Conservation (phyloP, 1,140 invertebrate species). For the Sminthurides bifidus region DNA sequence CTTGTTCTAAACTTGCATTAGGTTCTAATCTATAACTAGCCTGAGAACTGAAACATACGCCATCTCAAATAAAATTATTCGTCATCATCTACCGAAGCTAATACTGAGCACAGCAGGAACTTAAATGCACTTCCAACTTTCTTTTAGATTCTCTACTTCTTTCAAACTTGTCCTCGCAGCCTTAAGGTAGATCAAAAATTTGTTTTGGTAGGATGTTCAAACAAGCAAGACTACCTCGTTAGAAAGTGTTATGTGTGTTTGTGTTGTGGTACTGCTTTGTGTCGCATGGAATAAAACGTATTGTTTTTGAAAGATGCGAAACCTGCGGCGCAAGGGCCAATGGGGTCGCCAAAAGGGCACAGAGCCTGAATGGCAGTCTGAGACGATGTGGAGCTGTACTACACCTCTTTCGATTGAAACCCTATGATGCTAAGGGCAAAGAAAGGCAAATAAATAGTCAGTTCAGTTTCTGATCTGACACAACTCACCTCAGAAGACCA, state of each 20-base stretch:
- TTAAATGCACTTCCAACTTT: too few species aligned
- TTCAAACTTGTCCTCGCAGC: too few species aligned
- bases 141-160: too few species aligned
- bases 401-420: conserved; percentile 32
- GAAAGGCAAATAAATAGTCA: conserved; percentile 32
- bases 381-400: conserved; percentile 32
- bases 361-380: conserved; percentile 29
- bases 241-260: conserved; percentile 14
- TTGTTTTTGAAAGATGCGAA: conserved; percentile 31
- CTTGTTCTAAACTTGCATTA: too few species aligned
- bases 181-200: too few species aligned
- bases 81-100: too few species aligned
- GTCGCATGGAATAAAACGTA: conserved; percentile 17
- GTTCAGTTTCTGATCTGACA: conserved; percentile 32
- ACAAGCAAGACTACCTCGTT: too few species aligned
- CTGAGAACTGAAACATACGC: too few species aligned
- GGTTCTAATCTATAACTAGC: too few species aligned
- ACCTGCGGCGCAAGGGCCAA: conserved; percentile 31
- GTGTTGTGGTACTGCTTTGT: conserved; percentile 22
- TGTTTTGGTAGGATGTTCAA: too few species aligned
- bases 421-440: conserved; percentile 32
- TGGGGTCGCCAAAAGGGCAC: conserved; percentile 30
- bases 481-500: conserved; percentile 30
- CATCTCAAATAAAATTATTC: too few species aligned
- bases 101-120: too few species aligned